Base-by-base conservation (phyloP, 2,888 invertebrate species). In the Apantesis nais region DNA sequence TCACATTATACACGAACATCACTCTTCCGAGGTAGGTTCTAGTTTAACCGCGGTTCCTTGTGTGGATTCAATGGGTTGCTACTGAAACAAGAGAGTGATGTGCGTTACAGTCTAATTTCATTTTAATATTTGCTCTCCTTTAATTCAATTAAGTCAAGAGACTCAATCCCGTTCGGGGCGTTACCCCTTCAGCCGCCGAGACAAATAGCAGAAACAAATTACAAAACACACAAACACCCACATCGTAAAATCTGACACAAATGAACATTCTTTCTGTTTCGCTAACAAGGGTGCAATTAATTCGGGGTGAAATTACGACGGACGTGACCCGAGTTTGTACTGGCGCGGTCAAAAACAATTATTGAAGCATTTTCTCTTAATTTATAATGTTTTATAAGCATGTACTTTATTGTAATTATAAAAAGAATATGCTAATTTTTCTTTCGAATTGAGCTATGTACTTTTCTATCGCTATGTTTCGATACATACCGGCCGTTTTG, bases 231-330 rank as follows among this genome's bases (percentile, higher is more conserved):
- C 7, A 74, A 71, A 48, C 66, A 44, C 41, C 69, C 66, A 70
- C 62, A 65, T 69, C 65, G 62, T 61, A 67, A 69, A 78, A 73
- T 71, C 71, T 71, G 70, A 74, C 65, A 39, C 25, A 74, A 76
- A 78, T 74, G 60, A 73, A 66, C 70, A 78, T 77, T 74, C 70
- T 69, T 77, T 75, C 58, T 71, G 67, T 75, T 73, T 61, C n/a
- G 41, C 55, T 69, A 67, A 66, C 71, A 73, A 76, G 69, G 71
- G 66, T 74, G 58, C 60, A 77, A 77, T 72, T 73, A 75, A 75
- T 79, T 79, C 14, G 62, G 70, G 41, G 48, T 61, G 52, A 66
- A 71, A 72, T 77, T 77, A 72, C 74, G 74, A 65, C 25, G 48
- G 14, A 74, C 68, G 76, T 74, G 74, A 71, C 71, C 48, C 44